Conservation (phyloP, 2,113 vertebrate genomes). For the Varanus komodoensis region DNA sequence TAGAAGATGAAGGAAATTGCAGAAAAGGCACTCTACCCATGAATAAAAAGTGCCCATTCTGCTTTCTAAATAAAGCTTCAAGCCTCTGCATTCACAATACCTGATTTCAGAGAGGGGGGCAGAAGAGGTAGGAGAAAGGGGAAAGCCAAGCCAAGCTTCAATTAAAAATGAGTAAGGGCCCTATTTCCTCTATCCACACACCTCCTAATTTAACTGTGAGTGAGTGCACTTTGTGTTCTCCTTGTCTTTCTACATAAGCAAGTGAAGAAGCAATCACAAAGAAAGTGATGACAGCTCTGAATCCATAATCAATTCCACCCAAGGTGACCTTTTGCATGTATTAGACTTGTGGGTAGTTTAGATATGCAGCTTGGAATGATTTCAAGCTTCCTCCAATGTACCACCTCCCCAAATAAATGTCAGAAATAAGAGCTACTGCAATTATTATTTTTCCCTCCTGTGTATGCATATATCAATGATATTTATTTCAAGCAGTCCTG, state of each 20-base stretch:
- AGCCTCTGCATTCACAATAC: slow-evolving; percentile 69
- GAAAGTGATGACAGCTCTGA: slow-evolving; percentile 57
- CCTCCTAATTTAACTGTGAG: slow-evolving; percentile 57
- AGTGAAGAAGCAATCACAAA: slow-evolving; percentile 53
- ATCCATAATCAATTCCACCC: slow-evolving; percentile 65
- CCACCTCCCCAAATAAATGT: slow-evolving; percentile 27
- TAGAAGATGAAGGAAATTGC: slow-evolving; percentile 66
- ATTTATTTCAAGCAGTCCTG: not conserved
- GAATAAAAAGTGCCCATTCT: slow-evolving; percentile 65
- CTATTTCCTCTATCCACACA: slow-evolving; percentile 10
- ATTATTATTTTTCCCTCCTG: slow-evolving; percentile 23
- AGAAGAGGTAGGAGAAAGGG: slow-evolving; percentile 1
- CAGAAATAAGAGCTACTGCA: slow-evolving; percentile 18
- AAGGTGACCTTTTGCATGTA: slow-evolving; percentile 68
- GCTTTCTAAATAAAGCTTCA: slow-evolving; percentile 65
- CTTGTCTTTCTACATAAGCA: slow-evolving; percentile 56
- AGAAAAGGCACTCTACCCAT: slow-evolving; percentile 58
- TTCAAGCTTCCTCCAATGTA: slow-evolving; percentile 58
- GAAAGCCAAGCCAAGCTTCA: slow-evolving; percentile 5
- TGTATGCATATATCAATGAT: not conserved
- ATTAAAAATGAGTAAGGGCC: slow-evolving; percentile 28
- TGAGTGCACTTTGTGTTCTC: slow-evolving; percentile 40
- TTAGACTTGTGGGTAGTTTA: slow-evolving; percentile 61
- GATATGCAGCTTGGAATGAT: slow-evolving; percentile 66
- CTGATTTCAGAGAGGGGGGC: slow-evolving; percentile 60